These are phyloP conservation scores for Piliocolobus tephrosceles DNA, from an alignment of 2,113 vertebrate species.

Conservation along the genomic window DNA sequence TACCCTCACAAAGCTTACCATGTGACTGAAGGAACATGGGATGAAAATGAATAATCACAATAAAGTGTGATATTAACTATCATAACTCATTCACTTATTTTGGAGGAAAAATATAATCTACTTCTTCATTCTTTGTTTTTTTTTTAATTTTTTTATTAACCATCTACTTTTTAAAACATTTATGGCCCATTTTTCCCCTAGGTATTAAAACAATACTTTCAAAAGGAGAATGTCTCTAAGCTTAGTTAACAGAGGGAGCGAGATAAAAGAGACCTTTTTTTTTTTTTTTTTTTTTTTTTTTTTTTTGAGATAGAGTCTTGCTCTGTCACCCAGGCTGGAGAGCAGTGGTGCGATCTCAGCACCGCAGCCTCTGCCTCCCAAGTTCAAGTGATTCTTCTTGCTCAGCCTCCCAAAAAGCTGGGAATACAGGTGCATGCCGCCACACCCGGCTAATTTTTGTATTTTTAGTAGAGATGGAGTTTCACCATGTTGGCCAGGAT, in stretches of 20 bases:
- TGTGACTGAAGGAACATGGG: background rate
- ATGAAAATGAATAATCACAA: background rate
- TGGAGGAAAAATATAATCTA: background rate
- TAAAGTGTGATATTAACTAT: background rate
- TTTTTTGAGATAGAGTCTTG: no score
- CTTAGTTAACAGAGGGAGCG: background rate
- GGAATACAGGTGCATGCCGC: no score
- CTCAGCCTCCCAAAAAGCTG: no score
- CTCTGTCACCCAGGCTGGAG: no score
- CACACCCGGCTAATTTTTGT: no score
- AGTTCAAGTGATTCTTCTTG: no score
- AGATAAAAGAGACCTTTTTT: background rate
- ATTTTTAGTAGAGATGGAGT: no score
- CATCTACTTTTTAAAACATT: background rate
- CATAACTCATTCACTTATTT: background rate
- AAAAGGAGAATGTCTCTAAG: background rate
- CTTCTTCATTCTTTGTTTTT: background rate
- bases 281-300: no score
- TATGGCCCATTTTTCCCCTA: background rate
- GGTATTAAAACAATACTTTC: background rate
- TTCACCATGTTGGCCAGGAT: no score
- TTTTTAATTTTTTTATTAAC: background rate
- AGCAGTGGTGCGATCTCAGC: no score
- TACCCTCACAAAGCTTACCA: background rate
- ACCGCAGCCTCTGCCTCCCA: no score